Conservation (phyloP, 1,140 invertebrate genomes). For the Trachelipus rathkii region DNA sequence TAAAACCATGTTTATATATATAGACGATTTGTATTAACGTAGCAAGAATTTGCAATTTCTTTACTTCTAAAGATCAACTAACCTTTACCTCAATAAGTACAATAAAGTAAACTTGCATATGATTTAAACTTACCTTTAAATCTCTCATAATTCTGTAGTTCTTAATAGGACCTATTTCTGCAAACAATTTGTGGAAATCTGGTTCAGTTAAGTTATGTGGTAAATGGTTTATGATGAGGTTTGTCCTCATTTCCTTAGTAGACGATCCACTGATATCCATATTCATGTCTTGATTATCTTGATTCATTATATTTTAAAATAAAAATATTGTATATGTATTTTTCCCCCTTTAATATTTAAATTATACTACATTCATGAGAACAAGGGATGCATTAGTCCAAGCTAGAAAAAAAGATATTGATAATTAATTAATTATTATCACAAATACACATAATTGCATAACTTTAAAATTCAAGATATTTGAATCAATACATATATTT, state of each 20-base stretch:
- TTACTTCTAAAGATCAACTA: too few species aligned
- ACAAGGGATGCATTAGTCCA: not conserved
- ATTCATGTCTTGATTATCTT: not conserved
- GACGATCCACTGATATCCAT: not conserved
- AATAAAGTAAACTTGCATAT: too few species aligned
- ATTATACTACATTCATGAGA: not conserved
- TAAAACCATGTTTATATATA: too few species aligned
- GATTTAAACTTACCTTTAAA: slow-evolving; percentile 62
- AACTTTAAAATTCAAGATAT: too few species aligned
- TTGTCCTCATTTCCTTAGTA: slow-evolving; percentile 54
- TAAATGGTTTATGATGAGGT: slow-evolving; percentile 92
- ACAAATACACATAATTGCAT: too few species aligned
- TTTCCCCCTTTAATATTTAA: too few species aligned
- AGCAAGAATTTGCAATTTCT: too few species aligned
- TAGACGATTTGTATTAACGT: too few species aligned
- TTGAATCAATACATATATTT: too few species aligned
- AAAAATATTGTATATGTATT: not conserved
- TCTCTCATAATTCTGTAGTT: slow-evolving; percentile 88
- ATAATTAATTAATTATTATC: too few species aligned
- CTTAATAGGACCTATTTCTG: slow-evolving; percentile 77
- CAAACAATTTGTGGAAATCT: slow-evolving; percentile 82
- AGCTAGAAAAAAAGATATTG: not conserved
- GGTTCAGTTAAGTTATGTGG: slow-evolving; percentile 89
- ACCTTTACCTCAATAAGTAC: too few species aligned
- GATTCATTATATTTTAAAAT: not conserved